These are phyloP conservation scores for Suillia variegata DNA, from an alignment of 2,888 invertebrate species.

Conservation along the genomic window DNA sequence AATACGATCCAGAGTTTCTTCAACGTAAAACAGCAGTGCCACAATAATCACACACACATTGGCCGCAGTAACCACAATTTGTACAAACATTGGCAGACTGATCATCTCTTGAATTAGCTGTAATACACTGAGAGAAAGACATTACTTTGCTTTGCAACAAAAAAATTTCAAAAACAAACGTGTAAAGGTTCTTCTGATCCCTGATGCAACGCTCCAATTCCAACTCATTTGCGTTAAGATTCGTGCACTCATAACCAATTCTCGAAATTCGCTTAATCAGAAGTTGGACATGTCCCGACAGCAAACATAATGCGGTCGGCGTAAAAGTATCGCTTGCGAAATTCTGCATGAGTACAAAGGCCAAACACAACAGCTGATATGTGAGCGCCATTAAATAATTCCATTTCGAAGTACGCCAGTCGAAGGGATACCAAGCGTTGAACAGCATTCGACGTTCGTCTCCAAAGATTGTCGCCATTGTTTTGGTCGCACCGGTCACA, in stretches of 20 bases:
- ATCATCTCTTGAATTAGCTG: slow-evolving; percentile 24
- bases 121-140: slow-evolving; percentile 25
- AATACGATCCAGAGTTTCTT: slow-evolving; percentile 15
- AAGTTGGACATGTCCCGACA: slow-evolving; percentile 31
- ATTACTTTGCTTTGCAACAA: background rate
- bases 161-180: slow-evolving; percentile 23
- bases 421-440: slow-evolving; percentile 35
- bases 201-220: slow-evolving; percentile 33
- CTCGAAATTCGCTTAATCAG: slow-evolving; percentile 30
- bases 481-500: too few relatives aligned
- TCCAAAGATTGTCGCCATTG: too few relatives aligned
- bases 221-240: slow-evolving; percentile 24
- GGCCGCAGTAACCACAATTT: slow-evolving; percentile 35
- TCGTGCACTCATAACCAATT: slow-evolving; percentile 28
- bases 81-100: slow-evolving; percentile 34
- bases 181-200: slow-evolving; percentile 35
- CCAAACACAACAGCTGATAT: slow-evolving; percentile 20
- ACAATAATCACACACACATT: slow-evolving; percentile 29
- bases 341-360: slow-evolving; percentile 26
- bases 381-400: slow-evolving; percentile 19
- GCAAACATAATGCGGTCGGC: slow-evolving; percentile 24
- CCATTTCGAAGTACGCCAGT: slow-evolving; percentile 30
- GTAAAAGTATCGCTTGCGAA: slow-evolving; percentile 34
- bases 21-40: slow-evolving; percentile 31
- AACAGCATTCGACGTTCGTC: slow-evolving; percentile 29